Percentiles rank a stretch among this genome's conserved stretches.
phyloP scores from a whole-genome alignment of 1,140 invertebrate species.

The Lasioglossum albipes region DNA sequence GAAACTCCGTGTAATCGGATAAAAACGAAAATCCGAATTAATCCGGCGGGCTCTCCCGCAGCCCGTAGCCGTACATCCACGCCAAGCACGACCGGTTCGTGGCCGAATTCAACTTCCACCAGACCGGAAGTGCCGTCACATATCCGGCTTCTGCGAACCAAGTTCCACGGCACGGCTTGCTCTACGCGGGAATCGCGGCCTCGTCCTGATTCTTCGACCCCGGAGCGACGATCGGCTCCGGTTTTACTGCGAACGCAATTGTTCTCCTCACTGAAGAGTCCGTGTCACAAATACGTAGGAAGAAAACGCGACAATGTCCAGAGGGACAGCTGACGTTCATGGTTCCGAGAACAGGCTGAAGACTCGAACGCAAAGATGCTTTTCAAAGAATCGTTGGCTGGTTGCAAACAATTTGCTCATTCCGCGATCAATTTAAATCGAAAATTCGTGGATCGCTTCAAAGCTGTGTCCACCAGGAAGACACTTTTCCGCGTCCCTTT shows the following conservation, averaged over 20 bases:
- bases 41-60: constrained; percentile 38
- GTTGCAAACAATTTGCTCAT: neutral
- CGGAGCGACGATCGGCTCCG: neutral
- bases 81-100: constrained; percentile 26
- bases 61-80: constrained; percentile 38
- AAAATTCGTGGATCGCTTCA: neutral
- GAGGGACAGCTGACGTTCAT: too few species aligned
- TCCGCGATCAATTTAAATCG: constrained; percentile 17
- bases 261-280: too few species aligned
- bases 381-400: too few species aligned
- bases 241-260: too few species aligned
- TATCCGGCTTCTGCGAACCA: constrained; percentile 64
- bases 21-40: constrained; percentile 65
- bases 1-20: constrained; percentile 59
- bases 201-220: neutral
- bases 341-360: too few species aligned
- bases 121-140: constrained; percentile 62
- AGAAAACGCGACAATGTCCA: too few species aligned
- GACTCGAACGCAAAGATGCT: too few species aligned
- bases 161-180: constrained; percentile 50
- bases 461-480: neutral
- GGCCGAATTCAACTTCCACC: constrained; percentile 50
- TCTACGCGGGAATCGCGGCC: neutral
- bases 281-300: too few species aligned
- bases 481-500: constrained; percentile 27